Percentiles rank a stretch among this genome's conserved stretches.
These are phyloP conservation scores for Eretmochelys imbricata DNA, from an alignment of 2,113 vertebrate genomes.

Conservation along the genomic window DNA sequence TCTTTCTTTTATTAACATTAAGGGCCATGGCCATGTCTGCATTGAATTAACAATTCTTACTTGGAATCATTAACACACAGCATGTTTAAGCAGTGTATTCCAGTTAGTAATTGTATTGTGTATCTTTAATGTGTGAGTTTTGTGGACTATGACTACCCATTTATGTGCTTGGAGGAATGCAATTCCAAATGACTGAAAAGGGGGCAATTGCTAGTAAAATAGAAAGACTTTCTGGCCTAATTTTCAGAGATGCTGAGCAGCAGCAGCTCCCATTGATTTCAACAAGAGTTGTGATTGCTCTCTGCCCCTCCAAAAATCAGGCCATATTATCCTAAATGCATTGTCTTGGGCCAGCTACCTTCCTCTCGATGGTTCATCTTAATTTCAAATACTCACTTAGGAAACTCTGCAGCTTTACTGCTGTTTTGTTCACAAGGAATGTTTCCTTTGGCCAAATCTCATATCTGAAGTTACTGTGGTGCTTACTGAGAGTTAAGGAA, in stretches of 20 bases:
- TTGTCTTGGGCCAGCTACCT: neutral
- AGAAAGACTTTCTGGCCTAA: neutral
- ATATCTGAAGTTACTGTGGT: neutral
- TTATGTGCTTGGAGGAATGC: constrained; percentile 3
- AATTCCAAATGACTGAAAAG: neutral
- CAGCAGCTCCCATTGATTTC: neutral
- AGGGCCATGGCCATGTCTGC: neutral
- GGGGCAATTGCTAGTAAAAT: neutral
- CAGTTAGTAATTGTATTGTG: constrained; percentile 1
- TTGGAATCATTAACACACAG: neutral
- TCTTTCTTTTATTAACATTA: constrained; percentile 48
- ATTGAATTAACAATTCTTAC: constrained; percentile 22
- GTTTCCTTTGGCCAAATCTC: neutral
- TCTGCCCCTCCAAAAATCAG: neutral
- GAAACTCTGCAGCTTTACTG: neutral
- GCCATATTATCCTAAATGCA: neutral
- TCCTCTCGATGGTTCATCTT: neutral
- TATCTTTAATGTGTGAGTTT: constrained; percentile 32
- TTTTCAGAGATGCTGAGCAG: neutral
- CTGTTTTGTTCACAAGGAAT: too few species aligned
- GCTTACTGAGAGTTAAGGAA: neutral
- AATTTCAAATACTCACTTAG: neutral
- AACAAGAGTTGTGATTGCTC: neutral
- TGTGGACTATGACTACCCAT: constrained; percentile 18
- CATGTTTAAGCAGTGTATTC: constrained; percentile 1